These are phyloP conservation scores for Scaptomyza hsui DNA, from an alignment of 1,140 invertebrate genomes.

Conservation along the genomic window DNA sequence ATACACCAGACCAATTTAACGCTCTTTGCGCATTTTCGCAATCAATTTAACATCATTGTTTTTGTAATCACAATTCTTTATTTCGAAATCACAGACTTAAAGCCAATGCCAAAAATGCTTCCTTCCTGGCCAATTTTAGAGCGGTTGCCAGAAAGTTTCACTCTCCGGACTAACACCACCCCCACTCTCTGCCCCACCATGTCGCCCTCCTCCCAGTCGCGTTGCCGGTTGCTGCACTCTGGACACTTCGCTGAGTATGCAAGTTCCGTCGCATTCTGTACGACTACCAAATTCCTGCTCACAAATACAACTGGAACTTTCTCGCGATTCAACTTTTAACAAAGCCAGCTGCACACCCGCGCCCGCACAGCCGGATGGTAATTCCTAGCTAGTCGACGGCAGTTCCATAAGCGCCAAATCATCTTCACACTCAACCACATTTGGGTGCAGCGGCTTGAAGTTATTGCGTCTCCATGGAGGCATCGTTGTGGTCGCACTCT, in stretches of 20 bases:
- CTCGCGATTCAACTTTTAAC: slow-evolving; percentile 41
- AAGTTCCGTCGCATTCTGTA: slow-evolving; percentile 73
- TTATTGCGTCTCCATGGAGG: slow-evolving; percentile 75
- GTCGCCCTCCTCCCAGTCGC: neutral
- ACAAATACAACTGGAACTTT: slow-evolving; percentile 69
- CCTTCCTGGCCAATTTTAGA: slow-evolving; percentile 37
- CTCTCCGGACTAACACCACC: slow-evolving; percentile 7
- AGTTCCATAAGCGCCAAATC: slow-evolving; percentile 72
- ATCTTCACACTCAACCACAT: slow-evolving; percentile 75
- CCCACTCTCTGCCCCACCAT: neutral
- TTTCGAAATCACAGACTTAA: slow-evolving; percentile 68
- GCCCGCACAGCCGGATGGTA: slow-evolving; percentile 29
- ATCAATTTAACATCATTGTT: slow-evolving; percentile 30
- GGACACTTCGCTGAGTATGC: slow-evolving; percentile 74
- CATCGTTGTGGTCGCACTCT: slow-evolving; percentile 31
- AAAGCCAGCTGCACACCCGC: slow-evolving; percentile 55
- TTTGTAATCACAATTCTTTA: slow-evolving; percentile 75
- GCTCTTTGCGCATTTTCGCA: slow-evolving; percentile 10
- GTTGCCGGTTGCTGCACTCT: slow-evolving; percentile 59
- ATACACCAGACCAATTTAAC: slow-evolving; percentile 3
- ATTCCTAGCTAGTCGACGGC: slow-evolving; percentile 65
- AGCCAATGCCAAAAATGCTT: slow-evolving; percentile 4
- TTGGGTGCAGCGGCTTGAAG: slow-evolving; percentile 75
- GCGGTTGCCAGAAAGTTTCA: slow-evolving; percentile 56
- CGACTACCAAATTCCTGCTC: slow-evolving; percentile 73